Conservation (phyloP, 2,113 vertebrate genomes). For the Piprites chloris region DNA sequence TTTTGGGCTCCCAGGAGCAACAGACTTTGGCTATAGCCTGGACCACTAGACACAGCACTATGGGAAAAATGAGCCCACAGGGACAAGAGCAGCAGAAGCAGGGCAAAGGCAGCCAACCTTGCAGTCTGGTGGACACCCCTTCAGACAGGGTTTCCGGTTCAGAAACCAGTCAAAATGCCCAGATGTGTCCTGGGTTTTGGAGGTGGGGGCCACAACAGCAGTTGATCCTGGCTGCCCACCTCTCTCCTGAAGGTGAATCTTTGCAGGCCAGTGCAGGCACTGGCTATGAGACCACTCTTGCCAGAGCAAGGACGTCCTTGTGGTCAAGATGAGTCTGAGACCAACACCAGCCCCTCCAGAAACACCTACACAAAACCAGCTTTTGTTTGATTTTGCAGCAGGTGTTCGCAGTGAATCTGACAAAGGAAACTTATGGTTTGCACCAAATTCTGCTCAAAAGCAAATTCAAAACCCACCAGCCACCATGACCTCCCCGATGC, state of each 20-base stretch:
- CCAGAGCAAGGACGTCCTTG: accelerated
- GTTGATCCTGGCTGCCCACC: not conserved
- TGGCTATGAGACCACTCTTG: not conserved
- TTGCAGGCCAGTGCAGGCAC: not conserved
- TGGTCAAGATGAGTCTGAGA: not conserved
- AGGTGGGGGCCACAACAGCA: not conserved
- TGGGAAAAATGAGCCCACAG: not conserved
- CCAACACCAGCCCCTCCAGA: not conserved
- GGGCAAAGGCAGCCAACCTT: not conserved
- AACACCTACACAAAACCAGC: not conserved
- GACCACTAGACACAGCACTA: not conserved
- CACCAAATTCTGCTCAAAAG: not conserved
- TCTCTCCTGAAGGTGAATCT: not conserved
- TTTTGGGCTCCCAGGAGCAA: not conserved
- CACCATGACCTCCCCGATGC: not conserved
- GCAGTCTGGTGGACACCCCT: not conserved
- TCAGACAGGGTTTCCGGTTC: not conserved
- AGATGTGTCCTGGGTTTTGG: not conserved
- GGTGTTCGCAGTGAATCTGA: not conserved
- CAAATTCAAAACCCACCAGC: not conserved
- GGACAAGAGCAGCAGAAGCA: not conserved
- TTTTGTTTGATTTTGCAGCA: not conserved
- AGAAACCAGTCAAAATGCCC: not conserved
- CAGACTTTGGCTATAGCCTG: not conserved
- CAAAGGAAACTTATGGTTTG: not conserved